Percentiles rank a stretch among this genome's conserved stretches.
Evolutionary conservation across 2,888 invertebrate species (phyloP).

Genomic region (Exocentrus adspersus): DNA sequence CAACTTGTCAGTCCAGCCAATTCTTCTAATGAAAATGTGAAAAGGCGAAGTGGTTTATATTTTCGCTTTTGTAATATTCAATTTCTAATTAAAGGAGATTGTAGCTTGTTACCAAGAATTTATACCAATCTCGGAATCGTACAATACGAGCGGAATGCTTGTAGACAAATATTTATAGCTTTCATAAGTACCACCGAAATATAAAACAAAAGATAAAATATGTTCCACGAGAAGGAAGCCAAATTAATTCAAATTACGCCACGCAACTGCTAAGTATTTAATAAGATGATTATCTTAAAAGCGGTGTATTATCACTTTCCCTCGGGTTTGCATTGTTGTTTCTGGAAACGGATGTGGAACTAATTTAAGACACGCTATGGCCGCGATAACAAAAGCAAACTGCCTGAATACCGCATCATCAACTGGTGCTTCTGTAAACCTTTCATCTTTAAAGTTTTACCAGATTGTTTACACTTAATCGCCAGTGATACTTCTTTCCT

Average conservation of each 20-base stretch:
- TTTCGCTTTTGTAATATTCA: no score
- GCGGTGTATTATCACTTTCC: slow-evolving; percentile 35
- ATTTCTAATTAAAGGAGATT: no score
- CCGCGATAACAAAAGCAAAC: slow-evolving; percentile 44
- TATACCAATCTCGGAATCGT: no score
- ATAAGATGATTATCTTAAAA: slow-evolving; percentile 32
- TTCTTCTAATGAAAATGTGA: no score
- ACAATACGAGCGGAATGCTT: background rate
- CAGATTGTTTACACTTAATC: slow-evolving; percentile 24
- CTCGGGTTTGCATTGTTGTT: slow-evolving; percentile 40
- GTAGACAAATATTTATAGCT: background rate
- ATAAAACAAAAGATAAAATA: background rate
- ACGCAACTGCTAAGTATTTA: slow-evolving; percentile 17
- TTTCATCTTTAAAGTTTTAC: slow-evolving; percentile 27
- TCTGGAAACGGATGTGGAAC: slow-evolving; percentile 42
- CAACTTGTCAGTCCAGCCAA: no score
- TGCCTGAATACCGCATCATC: slow-evolving; percentile 32
- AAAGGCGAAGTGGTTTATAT: no score
- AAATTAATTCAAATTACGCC: slow-evolving; percentile 24
- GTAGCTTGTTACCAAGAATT: no score
- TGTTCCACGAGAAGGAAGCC: background rate
- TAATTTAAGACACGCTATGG: slow-evolving; percentile 46
- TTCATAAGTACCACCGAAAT: background rate
- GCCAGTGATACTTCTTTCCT: slow-evolving; percentile 28
- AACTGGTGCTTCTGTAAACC: slow-evolving; percentile 33